phyloP scores from a whole-genome alignment of 2,797 vertebrate species.

The Forpus xanthops region DNA sequence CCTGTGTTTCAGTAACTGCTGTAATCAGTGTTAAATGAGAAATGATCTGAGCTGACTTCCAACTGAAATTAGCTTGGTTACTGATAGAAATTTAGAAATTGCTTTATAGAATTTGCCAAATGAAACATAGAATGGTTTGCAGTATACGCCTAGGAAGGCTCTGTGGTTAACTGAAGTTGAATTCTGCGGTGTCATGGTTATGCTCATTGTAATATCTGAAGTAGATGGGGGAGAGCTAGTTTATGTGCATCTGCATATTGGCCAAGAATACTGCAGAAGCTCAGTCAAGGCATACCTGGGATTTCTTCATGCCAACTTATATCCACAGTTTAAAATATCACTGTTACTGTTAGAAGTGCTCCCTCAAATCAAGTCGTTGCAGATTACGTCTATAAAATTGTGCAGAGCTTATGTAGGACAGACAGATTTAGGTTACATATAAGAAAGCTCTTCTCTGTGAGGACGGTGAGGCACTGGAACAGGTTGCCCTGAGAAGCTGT shows the following conservation, averaged over 20 bases:
- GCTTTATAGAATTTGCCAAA: not conserved
- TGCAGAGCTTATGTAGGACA: not conserved
- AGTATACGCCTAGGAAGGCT: not conserved
- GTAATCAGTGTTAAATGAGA: not conserved
- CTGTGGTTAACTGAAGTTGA: constrained; percentile 30
- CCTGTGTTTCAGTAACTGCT: not conserved
- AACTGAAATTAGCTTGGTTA: not conserved
- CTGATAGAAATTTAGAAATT: not conserved
- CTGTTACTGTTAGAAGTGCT: not conserved
- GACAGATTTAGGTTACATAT: not conserved
- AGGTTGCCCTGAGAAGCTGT: not conserved
- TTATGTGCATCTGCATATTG: not conserved
- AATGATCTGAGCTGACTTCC: not conserved
- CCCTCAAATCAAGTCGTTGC: not conserved
- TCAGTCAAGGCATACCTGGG: not conserved
- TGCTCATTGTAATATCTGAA: constrained; percentile 35
- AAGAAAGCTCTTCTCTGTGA: not conserved
- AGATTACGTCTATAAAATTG: not conserved
- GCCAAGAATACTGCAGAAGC: not conserved
- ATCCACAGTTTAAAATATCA: not conserved
- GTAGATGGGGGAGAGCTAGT: not conserved
- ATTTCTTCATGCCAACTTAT: not conserved
- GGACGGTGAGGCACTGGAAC: not conserved
- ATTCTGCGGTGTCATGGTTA: constrained; percentile 19
- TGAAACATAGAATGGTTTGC: not conserved